Base-by-base conservation (phyloP, 2,888 invertebrate species). In the Nipponacmea schrenckii region DNA sequence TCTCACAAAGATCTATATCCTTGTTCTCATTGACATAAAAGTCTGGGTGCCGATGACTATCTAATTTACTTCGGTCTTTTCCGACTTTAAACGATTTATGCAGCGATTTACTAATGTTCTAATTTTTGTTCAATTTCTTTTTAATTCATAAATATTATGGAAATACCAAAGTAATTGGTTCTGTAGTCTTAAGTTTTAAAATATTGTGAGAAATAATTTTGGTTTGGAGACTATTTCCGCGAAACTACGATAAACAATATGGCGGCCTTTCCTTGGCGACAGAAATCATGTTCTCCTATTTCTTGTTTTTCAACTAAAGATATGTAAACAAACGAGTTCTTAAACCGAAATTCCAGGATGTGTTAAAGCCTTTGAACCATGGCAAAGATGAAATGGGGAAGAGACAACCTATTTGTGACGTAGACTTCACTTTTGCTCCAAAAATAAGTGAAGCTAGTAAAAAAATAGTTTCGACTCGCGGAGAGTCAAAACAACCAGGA, bases 181-280 rank as follows among this genome's bases (percentile, higher is more conserved):
- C 39, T 39, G 39, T 39, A 2, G 39, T 39, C 10, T 39, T 5
- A 2, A 1, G 1, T 8, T 8, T 39, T 5, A 39, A 56, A 56
- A 56, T 56, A 24, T 24, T 24, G n/a, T 24, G 12, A 4, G 27
- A 4, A 26, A 46, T 12, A n/a, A 26, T 48, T 56, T 56, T 56
- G 56, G 10, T 20, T 67, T 62, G 15, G 72, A 72, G 68, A 56
- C 56, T 56, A 56, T 27, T 15, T 27, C 39, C 39, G 26, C 67
- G 69, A 71, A 66, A 68, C 66, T 75, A n/a, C 8, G 45, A 48
- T 74, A 79, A 78, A 77, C 79, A 84, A 81, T 72, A 82, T 83
- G 84, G 83, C 82, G 75, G 75, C 77, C 67, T 27, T 64, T 79
- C 82, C 81, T 79, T 82, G 78, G 81, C 74, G 76, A 83, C 82